These are phyloP conservation scores for Ochlodes sylvanus DNA, from an alignment of 2,888 invertebrate species.

Conservation along the genomic window DNA sequence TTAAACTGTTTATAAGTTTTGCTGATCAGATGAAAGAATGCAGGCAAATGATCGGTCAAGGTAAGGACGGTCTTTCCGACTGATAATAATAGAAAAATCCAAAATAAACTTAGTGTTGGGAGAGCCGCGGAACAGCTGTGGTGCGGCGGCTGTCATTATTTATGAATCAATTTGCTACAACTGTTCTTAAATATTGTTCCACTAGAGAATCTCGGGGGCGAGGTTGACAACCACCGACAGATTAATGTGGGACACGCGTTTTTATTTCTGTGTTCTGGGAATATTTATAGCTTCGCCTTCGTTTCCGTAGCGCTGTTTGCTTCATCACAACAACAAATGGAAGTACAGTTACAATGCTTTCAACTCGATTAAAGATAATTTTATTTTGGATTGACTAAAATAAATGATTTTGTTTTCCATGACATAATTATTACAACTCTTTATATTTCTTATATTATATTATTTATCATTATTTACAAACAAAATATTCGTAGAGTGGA, in stretches of 20 bases:
- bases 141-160: not conserved
- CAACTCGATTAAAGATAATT: too few relatives aligned
- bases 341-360: too few relatives aligned
- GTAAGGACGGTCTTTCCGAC: constrained; percentile 4
- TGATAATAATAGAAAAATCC: not conserved
- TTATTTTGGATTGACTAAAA: too few relatives aligned
- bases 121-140: not conserved
- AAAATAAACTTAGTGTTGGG: not conserved
- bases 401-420: too few relatives aligned
- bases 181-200: constrained; percentile 10
- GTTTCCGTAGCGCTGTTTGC: too few relatives aligned
- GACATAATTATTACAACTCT: too few relatives aligned
- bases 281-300: not conserved
- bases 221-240: not conserved
- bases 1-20: not conserved
- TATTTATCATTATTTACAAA: too few relatives aligned
- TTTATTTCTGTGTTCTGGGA: not conserved
- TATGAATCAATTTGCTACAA: constrained; percentile 16
- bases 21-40: not conserved
- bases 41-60: constrained; percentile 6
- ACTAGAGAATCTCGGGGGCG: not conserved
- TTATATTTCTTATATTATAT: too few relatives aligned
- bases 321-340: too few relatives aligned
- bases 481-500: too few relatives aligned
- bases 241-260: not conserved